phyloP scores from a whole-genome alignment of 2,113 vertebrate genomes.

The Paramisgurnus dabryanus region DNA sequence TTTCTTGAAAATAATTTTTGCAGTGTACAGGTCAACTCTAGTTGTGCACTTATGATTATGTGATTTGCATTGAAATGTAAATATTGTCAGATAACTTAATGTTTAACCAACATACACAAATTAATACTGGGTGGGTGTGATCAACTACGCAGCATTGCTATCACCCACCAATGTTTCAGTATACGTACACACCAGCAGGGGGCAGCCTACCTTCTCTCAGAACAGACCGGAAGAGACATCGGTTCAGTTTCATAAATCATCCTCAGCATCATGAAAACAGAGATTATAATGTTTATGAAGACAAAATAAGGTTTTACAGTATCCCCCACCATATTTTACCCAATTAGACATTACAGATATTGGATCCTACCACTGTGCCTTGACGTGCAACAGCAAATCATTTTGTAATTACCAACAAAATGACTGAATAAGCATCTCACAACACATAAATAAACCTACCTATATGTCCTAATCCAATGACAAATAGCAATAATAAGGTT shows the following conservation, averaged over 20 bases:
- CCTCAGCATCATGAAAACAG: constrained; percentile 20
- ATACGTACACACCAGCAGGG: constrained; percentile 16
- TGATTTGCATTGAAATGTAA: no score
- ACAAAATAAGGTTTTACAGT: not conserved
- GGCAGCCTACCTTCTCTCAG: constrained; percentile 27
- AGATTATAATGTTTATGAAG: not conserved
- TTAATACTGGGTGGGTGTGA: no score
- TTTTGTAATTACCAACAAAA: not conserved
- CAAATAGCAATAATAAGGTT: constrained; percentile 12
- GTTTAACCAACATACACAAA: not conserved
- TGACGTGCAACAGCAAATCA: constrained; percentile 11
- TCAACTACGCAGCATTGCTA: not conserved
- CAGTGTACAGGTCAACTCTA: no score
- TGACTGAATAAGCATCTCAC: not conserved
- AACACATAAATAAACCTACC: no score
- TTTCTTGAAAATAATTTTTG: no score
- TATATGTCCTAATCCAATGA: not conserved
- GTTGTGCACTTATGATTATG: no score
- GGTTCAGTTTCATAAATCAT: constrained; percentile 28
- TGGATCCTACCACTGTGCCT: not conserved
- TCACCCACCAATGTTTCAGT: not conserved
- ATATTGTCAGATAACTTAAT: not conserved
- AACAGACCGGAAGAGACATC: not conserved
- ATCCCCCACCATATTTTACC: not conserved
- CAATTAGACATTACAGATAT: not conserved